A percentile compares a stretch with the other conserved stretches of the same genome.
Conservation (phyloP, 2,797 vertebrate genomes). For the Sebastes iracundus region DNA sequence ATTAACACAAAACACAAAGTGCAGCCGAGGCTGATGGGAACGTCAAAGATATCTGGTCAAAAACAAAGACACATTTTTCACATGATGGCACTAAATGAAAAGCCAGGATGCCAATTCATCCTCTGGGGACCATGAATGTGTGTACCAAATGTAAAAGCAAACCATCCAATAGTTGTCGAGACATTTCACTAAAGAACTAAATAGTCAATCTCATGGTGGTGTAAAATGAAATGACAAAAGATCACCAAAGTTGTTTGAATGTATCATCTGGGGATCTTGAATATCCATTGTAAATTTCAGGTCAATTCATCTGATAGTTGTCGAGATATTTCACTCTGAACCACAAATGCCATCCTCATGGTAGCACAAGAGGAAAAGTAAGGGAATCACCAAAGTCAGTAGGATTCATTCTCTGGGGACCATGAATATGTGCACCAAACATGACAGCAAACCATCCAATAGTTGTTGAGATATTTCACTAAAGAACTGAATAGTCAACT, state of each 20-base stretch:
- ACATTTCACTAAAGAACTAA: not conserved
- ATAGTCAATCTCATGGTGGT: not conserved
- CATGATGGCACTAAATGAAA: not conserved
- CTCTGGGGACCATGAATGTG: not conserved
- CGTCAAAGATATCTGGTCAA: not conserved
- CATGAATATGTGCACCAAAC: too few species aligned
- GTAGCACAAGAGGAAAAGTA: too few species aligned
- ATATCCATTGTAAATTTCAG: too few species aligned
- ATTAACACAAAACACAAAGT: not conserved
- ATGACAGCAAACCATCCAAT: too few species aligned
- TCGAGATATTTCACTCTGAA: too few species aligned
- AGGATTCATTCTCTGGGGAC: too few species aligned
- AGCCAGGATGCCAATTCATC: not conserved
- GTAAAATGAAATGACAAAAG: not conserved
- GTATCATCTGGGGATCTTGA: not conserved
- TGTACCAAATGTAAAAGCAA: not conserved
- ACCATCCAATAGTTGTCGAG: not conserved
- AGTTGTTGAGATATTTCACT: too few species aligned
- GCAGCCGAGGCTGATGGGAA: not conserved
- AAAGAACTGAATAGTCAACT: too few species aligned
- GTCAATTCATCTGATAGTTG: too few species aligned
- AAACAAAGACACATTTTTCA: not conserved
- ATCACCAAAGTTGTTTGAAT: not conserved
- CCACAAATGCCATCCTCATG: too few species aligned
- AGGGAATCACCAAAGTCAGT: too few species aligned